A percentile compares a stretch with the other conserved stretches of the same genome.
phyloP scores from a whole-genome alignment of 2,797 vertebrate species.

The Paramormyrops hopkinsi region DNA sequence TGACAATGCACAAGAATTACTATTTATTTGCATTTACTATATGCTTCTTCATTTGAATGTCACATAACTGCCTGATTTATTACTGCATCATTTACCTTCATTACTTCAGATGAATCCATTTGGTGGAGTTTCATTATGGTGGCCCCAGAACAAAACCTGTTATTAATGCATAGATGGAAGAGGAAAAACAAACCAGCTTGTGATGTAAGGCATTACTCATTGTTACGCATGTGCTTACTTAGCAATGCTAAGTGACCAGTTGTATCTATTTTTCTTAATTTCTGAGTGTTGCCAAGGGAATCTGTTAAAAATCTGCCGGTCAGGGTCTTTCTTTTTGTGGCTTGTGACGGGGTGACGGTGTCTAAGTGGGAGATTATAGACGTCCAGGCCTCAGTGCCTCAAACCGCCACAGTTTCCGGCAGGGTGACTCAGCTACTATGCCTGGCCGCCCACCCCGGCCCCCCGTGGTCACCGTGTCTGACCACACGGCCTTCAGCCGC shows the following conservation, averaged over 20 bases:
- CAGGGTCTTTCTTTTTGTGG: not conserved
- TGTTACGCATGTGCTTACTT: not conserved
- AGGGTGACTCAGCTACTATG: conserved; percentile 37
- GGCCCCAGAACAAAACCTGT: not conserved
- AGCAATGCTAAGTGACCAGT: not conserved
- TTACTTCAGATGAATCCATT: not conserved
- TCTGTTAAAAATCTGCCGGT: not conserved
- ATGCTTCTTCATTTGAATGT: not conserved
- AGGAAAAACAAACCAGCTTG: not conserved
- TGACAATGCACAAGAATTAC: not conserved
- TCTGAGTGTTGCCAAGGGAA: not conserved
- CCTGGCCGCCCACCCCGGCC: not conserved
- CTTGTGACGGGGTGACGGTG: not conserved
- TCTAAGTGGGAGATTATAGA: conserved; percentile 11
- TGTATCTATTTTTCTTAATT: not conserved
- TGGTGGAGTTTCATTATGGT: not conserved
- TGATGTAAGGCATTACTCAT: not conserved
- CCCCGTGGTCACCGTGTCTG: conserved; percentile 26
- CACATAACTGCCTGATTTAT: not conserved
- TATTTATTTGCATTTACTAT: not conserved
- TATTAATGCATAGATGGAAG: not conserved
- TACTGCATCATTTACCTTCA: not conserved
- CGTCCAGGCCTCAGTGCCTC: too few species aligned
- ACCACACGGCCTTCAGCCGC: conserved; percentile 43
- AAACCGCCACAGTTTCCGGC: conserved; percentile 27